Percentiles rank a stretch among this genome's conserved stretches.
phyloP scores from a whole-genome alignment of 2,113 vertebrate species.

The Clarias macrocephalus region DNA sequence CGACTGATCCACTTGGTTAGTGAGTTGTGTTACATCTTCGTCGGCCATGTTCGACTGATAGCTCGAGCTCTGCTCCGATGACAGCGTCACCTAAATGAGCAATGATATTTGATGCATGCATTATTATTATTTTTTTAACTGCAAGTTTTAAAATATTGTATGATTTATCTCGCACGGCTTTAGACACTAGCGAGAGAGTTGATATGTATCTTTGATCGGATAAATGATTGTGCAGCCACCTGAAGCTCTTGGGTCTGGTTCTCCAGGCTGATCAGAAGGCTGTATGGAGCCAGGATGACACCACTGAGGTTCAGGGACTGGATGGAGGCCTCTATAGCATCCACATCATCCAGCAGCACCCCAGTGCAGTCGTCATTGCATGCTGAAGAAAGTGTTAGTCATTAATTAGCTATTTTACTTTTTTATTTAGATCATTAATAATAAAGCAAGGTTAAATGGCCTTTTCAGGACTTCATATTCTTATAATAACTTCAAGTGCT shows the following conservation, averaged over 20 bases:
- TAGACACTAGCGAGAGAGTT: neutral
- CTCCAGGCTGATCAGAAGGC: conserved; percentile 75
- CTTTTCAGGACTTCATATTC: conserved; percentile 13
- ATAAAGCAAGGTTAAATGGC: neutral
- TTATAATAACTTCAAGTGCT: neutral
- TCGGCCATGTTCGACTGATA: conserved; percentile 53
- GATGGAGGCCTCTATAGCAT: conserved; percentile 60
- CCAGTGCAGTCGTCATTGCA: conserved; percentile 86
- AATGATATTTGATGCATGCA: neutral
- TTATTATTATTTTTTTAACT: neutral
- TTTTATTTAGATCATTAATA: neutral
- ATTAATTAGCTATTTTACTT: neutral
- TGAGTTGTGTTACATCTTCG: conserved; percentile 58
- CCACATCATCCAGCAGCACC: conserved; percentile 77
- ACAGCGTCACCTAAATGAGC: conserved; percentile 60
- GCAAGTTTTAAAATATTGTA: neutral
- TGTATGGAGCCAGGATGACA: conserved; percentile 67
- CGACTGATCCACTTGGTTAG: conserved; percentile 62
- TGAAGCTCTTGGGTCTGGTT: conserved; percentile 74
- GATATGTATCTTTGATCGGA: neutral
- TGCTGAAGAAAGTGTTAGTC: conserved; percentile 65
- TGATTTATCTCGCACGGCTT: neutral
- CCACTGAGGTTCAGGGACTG: conserved; percentile 77
- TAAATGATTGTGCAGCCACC: conserved; percentile 69
- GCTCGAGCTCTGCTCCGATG: conserved; percentile 56